Evolutionary conservation across 2,113 vertebrate species (phyloP).

Genomic region (Cheirogaleus medius): DNA sequence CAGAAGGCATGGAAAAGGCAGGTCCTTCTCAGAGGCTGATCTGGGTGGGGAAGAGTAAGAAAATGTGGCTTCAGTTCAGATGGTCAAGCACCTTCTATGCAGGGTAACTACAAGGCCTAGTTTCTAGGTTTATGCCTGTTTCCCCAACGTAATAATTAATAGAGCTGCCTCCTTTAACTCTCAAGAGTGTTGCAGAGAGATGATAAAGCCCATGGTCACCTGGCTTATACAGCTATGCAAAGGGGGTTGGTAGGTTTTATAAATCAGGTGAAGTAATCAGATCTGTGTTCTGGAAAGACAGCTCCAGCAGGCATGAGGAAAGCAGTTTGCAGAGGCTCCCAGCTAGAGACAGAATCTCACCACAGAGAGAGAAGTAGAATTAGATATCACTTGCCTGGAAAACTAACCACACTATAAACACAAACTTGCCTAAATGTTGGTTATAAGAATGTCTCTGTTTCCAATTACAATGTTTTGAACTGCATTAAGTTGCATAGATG

Average conservation of each 20-base stretch:
- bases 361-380: not conserved
- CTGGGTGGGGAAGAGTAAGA: not conserved
- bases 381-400: not conserved
- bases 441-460: constrained; percentile 6
- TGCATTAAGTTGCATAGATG: not conserved
- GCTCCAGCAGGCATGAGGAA: not conserved
- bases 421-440: not conserved
- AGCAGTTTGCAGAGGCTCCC: not conserved
- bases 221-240: not conserved
- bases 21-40: not conserved
- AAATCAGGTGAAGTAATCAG: not conserved
- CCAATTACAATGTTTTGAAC: not conserved
- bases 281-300: not conserved
- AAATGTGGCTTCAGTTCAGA: not conserved
- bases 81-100: not conserved
- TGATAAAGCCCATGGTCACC: not conserved
- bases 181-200: not conserved
- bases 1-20: not conserved
- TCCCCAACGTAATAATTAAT: not conserved
- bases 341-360: not conserved
- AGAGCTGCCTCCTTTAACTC: not conserved
- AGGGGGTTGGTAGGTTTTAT: not conserved
- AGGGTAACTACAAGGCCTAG: not conserved
- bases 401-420: not conserved
- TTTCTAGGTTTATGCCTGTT: not conserved